Base-by-base conservation (phyloP, 2,888 invertebrate species). In the Leptothorax acervorum region DNA sequence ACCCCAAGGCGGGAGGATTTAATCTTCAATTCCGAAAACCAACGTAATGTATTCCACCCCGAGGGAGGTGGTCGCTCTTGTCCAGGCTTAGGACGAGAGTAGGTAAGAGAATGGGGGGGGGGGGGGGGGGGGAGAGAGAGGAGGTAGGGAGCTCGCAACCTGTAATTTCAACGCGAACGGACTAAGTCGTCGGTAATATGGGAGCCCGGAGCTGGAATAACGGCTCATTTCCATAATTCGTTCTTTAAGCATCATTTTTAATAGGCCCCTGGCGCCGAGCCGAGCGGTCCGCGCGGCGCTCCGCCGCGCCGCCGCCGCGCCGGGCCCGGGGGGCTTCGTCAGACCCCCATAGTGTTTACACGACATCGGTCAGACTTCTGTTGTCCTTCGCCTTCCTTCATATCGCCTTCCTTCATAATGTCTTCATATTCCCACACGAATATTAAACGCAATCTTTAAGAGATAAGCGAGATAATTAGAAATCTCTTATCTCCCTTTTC, bases 171-270 rank as follows among this genome's bases (percentile, higher is more conserved):
- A 92, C 92, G 91, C 92, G 92, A 92, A 88, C 90, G 91, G 88
- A 89, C 91, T 92, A 92, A 92, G 92, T 93, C 93, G 90, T 89
- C 86, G 89, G 91, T 93, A 93, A 93, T 93, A 93, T 93, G 93
- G 93, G 93, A 93, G 93, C 92, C 88, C 83, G 86, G 86, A 87
- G 90, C 86, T 85, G 88, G 90, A 87, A 91, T 91, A 91, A 91
- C 91, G 91, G 87, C 89, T 94, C 92, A 94, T 94, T 94, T 93
- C 93, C 94, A 94, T 94, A 94, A 94, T 94, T 94, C 92, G 92
- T 92, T 93, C 92, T 92, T 94, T 93, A 94, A 92, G 93, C 89
- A 93, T 93, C 91, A 93, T 93, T 94, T 93, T 94, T 94, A 94
- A 94, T 94, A 94, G 94, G 93, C 93, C 92, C 90, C 92, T 94